Conservation (phyloP, 2,113 vertebrate species). For the Euleptes europaea region DNA sequence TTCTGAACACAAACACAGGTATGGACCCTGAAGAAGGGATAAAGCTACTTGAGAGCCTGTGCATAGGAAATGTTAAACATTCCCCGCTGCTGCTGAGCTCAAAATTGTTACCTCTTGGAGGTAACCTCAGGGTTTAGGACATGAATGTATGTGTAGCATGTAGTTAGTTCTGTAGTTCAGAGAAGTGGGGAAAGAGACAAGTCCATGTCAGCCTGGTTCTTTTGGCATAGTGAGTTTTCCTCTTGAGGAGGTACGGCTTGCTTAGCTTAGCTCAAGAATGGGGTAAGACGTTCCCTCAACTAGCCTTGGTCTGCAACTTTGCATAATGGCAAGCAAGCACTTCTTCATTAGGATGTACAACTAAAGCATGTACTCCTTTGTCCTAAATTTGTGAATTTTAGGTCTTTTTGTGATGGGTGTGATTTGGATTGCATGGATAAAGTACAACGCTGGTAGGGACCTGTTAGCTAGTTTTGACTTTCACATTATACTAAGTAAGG, state of each 20-base stretch:
- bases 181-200: not conserved
- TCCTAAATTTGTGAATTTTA: not conserved
- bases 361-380: not conserved
- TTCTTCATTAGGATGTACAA: not conserved
- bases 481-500: not conserved
- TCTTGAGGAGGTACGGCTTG: not conserved
- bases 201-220: not conserved
- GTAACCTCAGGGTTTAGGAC: too few relatives aligned
- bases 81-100: too few relatives aligned
- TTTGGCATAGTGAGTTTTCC: not conserved
- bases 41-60: too few relatives aligned
- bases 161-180: too few relatives aligned
- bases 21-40: too few relatives aligned
- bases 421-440: not conserved
- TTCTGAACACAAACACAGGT: too few relatives aligned
- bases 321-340: not conserved
- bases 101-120: too few relatives aligned
- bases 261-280: not conserved
- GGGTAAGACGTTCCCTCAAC: not conserved
- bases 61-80: too few relatives aligned
- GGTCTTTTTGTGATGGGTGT: not conserved
- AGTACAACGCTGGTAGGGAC: not conserved
- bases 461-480: slow-evolving; percentile 15
- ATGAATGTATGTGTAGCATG: too few relatives aligned
- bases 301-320: not conserved